Evolutionary conservation across 2,888 invertebrate species (phyloP).

Genomic region (Cacoxenus indagator): DNA sequence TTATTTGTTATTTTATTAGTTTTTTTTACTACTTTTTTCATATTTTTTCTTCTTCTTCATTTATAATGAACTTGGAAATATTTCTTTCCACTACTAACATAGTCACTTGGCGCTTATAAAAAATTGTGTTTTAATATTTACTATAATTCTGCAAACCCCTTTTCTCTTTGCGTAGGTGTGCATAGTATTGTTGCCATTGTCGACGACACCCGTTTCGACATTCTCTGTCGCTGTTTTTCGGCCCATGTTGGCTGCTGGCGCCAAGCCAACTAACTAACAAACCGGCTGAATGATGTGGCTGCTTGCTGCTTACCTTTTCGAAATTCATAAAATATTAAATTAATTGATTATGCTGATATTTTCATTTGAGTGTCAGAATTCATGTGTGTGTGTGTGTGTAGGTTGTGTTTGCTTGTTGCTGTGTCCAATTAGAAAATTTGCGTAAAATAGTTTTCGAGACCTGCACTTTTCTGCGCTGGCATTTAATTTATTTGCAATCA

Average conservation of each 20-base stretch:
- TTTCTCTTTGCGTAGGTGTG: conserved; percentile 45
- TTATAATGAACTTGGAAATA: not conserved
- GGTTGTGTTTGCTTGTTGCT: not conserved
- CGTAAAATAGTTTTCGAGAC: not conserved
- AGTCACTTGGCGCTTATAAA: conserved; percentile 55
- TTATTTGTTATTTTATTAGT: no score
- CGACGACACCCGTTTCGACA: not conserved
- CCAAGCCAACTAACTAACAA: not conserved
- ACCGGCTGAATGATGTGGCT: no score
- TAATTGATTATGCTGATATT: conserved; percentile 16
- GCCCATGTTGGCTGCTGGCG: not conserved
- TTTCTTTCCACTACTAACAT: not conserved
- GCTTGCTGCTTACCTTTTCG: not conserved
- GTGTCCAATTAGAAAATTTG: conserved; percentile 7
- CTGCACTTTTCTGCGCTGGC: not conserved
- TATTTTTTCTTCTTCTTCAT: not conserved
- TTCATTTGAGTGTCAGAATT: not conserved
- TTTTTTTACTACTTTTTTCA: no score
- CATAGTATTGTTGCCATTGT: conserved; percentile 40
- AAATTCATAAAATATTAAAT: conserved; percentile 17
- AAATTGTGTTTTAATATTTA: conserved; percentile 32
- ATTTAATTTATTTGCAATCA: not conserved
- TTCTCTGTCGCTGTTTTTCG: not conserved
- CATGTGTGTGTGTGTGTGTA: not conserved
- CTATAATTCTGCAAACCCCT: not conserved